Evolutionary conservation across 2,797 vertebrate genomes (phyloP), one percentile per base, ranked within the genome.

Genomic region (Phalloptychus januarius): DNA sequence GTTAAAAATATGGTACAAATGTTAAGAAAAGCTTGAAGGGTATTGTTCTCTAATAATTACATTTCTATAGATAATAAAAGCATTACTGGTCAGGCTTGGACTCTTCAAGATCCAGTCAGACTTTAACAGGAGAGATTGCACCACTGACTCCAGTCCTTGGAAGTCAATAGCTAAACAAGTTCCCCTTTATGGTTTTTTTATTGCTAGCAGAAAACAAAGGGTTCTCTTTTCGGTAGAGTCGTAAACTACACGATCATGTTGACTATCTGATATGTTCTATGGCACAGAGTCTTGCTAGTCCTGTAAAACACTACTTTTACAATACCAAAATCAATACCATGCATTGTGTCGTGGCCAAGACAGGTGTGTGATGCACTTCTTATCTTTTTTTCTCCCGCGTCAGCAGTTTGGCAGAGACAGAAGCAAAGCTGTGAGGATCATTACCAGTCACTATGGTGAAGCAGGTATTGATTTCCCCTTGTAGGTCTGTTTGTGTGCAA

Each of bases 321-420:
- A 69, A 58, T 42, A 78, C 84, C 83, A 4, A 73, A 78, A 82
- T 81, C 18, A 73, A 42, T 31, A 18, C n/a, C 67, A 10, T 71
- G 31, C 69, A 23, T 40, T 45, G 72, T 45, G 40, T 73, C 56
- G 31, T 42, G 18, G 79, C 84, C 77, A 58, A 77, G 71, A 63
- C 84, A 87, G 81, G 88, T 91, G 77, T 65, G 79, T 70, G 79
- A 82, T 79, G 77, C 74, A 71, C 69, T 83, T 77, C 54, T 76
- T 83, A 65, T 85, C 75, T 42, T 61, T 33, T 31, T 33, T 33
- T 31, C 15, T 38, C 78, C 77, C 42, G 15, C 45, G 52, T 83
- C 81, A 83, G 83, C 81, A 82, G 44, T 80, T 67, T 71, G 58
- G 67, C 38, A 69, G 65, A 70, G 40, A 70, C 67, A 70, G 40